Percentiles rank a stretch among this genome's conserved stretches.
Conservation (phyloP, 2,113 vertebrate species). For the Pelusios castaneus region DNA sequence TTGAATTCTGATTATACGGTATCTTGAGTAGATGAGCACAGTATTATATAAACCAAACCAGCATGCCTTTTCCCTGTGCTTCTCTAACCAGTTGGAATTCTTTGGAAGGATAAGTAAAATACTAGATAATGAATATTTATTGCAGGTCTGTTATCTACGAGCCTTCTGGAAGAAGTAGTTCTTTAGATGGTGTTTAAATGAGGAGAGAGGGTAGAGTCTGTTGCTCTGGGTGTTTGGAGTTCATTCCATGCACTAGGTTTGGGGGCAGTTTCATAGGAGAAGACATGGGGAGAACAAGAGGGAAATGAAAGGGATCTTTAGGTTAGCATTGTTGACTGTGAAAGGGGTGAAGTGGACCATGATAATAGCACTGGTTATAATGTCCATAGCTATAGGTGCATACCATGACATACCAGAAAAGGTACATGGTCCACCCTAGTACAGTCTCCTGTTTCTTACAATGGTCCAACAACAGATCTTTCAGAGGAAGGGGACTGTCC, state of each 20-base stretch:
- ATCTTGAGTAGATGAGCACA: not conserved
- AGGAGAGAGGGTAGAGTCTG: not conserved
- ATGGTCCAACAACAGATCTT: not conserved
- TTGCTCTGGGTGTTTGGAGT: not conserved
- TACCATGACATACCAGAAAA: not conserved
- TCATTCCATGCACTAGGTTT: not conserved
- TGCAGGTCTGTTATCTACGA: not conserved
- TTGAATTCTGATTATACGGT: not conserved
- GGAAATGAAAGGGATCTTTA: not conserved
- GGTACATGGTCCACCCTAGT: not conserved
- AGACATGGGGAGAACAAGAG: rapidly evolving
- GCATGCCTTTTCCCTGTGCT: not conserved
- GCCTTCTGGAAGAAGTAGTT: not conserved
- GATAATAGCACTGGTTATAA: not conserved
- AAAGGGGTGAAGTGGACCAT: not conserved
- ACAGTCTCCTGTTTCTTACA: not conserved
- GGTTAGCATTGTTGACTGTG: not conserved
- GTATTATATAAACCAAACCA: not conserved
- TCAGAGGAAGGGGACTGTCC: not conserved
- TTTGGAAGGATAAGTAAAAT: not conserved
- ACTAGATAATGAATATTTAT: not conserved
- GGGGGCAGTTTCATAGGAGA: not conserved
- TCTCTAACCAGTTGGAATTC: not conserved
- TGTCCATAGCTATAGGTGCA: not conserved
- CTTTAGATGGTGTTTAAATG: not conserved